These are phyloP conservation scores for Ursus arctos DNA, from an alignment of 2,113 vertebrate genomes.

Conservation along the genomic window DNA sequence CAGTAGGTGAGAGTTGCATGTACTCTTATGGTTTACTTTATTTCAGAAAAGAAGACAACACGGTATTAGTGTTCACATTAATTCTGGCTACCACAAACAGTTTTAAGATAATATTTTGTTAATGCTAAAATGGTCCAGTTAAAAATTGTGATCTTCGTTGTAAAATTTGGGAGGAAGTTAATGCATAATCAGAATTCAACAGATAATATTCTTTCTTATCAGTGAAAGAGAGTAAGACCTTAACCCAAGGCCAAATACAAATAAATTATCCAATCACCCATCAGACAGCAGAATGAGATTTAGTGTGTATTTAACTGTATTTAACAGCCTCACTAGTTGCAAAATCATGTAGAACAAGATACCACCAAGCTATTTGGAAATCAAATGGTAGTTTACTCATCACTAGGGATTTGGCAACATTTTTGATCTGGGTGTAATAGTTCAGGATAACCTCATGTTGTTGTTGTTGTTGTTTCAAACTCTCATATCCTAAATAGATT, in stretches of 20 bases:
- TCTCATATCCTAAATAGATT: conserved; percentile 2
- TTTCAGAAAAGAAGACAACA: conserved; percentile 34
- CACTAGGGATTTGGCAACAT: conserved; percentile 8
- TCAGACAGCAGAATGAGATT: conserved; percentile 67
- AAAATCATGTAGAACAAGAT: conserved; percentile 77
- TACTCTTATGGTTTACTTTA: background rate
- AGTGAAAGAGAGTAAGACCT: conserved; percentile 57
- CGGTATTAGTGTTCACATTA: conserved; percentile 43
- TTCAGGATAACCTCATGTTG: background rate
- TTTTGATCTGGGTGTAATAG: background rate
- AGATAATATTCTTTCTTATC: conserved; percentile 62
- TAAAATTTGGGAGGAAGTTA: conserved; percentile 55
- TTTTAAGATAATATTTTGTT: conserved; percentile 59
- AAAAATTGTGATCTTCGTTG: conserved; percentile 52
- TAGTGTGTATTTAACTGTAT: conserved; percentile 77
- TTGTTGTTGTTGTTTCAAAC: background rate
- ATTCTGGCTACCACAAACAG: background rate
- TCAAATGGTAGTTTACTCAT: conserved; percentile 60
- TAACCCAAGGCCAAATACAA: conserved; percentile 69
- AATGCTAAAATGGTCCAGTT: conserved; percentile 32
- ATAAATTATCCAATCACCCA: conserved; percentile 66
- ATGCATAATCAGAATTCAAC: conserved; percentile 58
- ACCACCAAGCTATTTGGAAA: conserved; percentile 65
- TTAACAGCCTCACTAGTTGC: conserved; percentile 69
- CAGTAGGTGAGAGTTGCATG: background rate